Base-by-base conservation (phyloP, 2,888 invertebrate species). In the Perithous albicinctus region DNA sequence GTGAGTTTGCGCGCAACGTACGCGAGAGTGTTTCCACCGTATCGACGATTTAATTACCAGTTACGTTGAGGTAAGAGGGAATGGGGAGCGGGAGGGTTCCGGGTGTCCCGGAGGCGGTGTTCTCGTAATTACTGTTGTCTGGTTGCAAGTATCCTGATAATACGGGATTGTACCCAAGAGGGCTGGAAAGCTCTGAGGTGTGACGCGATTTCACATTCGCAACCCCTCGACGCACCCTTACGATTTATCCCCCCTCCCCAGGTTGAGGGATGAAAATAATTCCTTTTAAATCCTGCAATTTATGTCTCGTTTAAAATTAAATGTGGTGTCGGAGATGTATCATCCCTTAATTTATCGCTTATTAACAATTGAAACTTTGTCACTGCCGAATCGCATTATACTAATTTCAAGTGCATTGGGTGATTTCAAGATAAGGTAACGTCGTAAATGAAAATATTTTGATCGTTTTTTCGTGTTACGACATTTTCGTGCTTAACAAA, bases 21-120 rank as follows among this genome's bases (percentile, higher is more conserved):
- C 18, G 20, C 48, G 18, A 8, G 51, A 54, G 72, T 51, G 18
- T 43, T 54, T 54, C 51, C 51, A 26, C 56, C 67, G 82, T 82
- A 82, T 82, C 82, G 79, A 73, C 82, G 67, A 79, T 82, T 82
- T 82, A 82, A 82, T 82, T 82, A 76, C 76, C 72, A 67, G 75
- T 79, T 82, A 64, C 75, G 66, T 38, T 10, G 51, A 15, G 48
- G 56, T n/a, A n/a, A n/a, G n/a, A n/a, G n/a, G n/a, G n/a, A n/a
- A n/a, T n/a, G n/a, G n/a, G n/a, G n/a, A n/a, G n/a, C n/a, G n/a
- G n/a, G n/a, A n/a, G n/a, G n/a, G n/a, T n/a, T 2, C 41, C 35
- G 41, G 26, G 43, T 26, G 35, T 6, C 72, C 75, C 46, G 26
- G 66, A 48, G 64, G 56, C 59, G 78, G 26, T 59, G 59, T 78